Evolutionary conservation across 2,888 invertebrate species (phyloP), one percentile per base, ranked within the genome.

Genomic region (Caenorhabditis sp.): DNA sequence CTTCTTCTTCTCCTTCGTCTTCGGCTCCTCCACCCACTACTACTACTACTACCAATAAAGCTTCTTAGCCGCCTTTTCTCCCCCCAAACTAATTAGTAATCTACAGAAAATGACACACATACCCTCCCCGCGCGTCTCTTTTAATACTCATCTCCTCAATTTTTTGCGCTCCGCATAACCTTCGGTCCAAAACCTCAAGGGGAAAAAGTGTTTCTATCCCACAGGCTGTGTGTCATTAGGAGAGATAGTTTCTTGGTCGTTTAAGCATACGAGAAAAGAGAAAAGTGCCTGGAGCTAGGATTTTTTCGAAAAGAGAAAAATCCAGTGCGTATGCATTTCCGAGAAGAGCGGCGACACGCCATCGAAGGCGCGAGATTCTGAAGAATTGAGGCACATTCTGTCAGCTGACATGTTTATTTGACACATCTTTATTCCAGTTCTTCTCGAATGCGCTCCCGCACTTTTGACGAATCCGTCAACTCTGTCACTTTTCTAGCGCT

Each of bases 81-180:
- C 4, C 50, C 22, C 35, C 66, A 56, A 66, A 66, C 59, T 70
- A 70, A 70, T 70, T 70, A 70, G 70, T 70, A 70, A 59, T 70
- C 70, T 70, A 53, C 56, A 58, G 58, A 58, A 68, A 58, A 58
- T 56, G 41, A 50, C 50, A 43, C 43, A 48, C 55, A 55, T 41
- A 30, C 35, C 11, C 32, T 26, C 22, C 27, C 48, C 17, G 17
- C 30, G 30, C 39, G 15, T 20, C 15, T 48, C 35, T 15, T 30
- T 43, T 41, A 20, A 15, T 30, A 48, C 26, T 17, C 65, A 45
- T 46, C 9, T 30, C 26, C 50, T 43, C 37, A 43, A 35, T 20
- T 46, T 22, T 1, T 63, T 58, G 41, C 52, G 9, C 32, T 52
- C 35, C 32, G 13, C 7, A 52, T 39, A 45, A 13, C n/a, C 32